Evolutionary conservation across 2,888 invertebrate species (phyloP), one percentile per base, ranked within the genome.

Genomic region (Stenodema calcarata): DNA sequence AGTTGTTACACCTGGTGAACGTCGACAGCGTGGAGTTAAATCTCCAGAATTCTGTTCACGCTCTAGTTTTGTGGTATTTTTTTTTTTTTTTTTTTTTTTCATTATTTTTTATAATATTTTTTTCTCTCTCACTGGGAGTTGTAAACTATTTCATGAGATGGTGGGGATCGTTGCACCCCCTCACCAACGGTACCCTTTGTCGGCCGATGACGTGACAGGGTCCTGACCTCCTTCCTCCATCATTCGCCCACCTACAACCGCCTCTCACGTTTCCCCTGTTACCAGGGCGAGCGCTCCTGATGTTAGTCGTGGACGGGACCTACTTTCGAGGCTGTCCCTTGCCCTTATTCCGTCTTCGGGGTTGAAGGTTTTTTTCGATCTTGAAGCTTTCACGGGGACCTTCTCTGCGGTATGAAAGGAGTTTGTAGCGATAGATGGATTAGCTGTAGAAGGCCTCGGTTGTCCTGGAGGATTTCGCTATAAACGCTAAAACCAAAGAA

Each of bases 141-240:
- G 35, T 35, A 2, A 35, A 35, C 35, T 35, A 35, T 35, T 35
- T 35, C 7, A 35, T 35, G 23, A 23, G 23, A 35, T n/a, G 41
- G n/a, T n/a, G 41, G 73, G 73, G 73, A 6, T 18, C 18, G 73
- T 73, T 35, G 35, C 18, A 73, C 73, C 47, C n/a, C 78, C 16
- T 78, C 47, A 16, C 44, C 28, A 78, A 78, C 78, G 78, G 78
- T 78, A 44, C 78, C 47, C 78, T 78, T 78, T 78, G 78, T 78
- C 78, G 78, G 78, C 30, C 12, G 78, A 78, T 78, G 78, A 78
- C 78, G 78, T 78, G 78, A 44, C 41, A 30, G 14, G 16, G 62
- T 18, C 18, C 62, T 23, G 62, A 62, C 62, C 62, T 62, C 62
- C 62, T 62, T 62, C 62, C 62, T 62, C 62, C 62, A 27, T n/a